phyloP scores from a whole-genome alignment of 2,113 vertebrate genomes.

The Pipra filicauda region DNA sequence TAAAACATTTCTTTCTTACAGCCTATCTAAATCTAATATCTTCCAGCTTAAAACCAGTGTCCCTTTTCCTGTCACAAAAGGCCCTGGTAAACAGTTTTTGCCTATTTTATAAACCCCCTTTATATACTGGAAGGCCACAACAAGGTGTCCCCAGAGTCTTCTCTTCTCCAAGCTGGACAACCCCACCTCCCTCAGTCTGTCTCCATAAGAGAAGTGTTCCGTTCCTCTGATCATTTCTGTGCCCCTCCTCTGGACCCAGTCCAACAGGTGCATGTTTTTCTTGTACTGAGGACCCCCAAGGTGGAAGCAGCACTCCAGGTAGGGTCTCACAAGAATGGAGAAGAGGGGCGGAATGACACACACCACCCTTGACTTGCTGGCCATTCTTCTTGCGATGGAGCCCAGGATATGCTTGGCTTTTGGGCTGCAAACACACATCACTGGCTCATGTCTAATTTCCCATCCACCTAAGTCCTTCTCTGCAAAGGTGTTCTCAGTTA shows the following conservation, averaged over 20 bases:
- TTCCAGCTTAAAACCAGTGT: background rate
- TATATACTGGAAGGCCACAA: background rate
- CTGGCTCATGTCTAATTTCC: background rate
- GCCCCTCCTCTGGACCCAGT: background rate
- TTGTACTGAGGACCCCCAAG: background rate
- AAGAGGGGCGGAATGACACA: background rate
- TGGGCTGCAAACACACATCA: background rate
- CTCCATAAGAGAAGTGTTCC: background rate
- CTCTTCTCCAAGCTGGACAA: background rate
- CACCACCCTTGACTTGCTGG: background rate
- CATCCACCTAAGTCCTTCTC: background rate
- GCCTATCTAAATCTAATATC: background rate
- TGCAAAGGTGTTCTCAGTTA: background rate
- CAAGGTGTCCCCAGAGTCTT: background rate
- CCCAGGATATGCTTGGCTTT: background rate
- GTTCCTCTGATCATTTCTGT: background rate
- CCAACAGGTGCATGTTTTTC: background rate
- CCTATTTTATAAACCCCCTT: background rate
- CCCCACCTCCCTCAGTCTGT: background rate
- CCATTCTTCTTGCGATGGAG: background rate
- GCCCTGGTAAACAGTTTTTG: background rate
- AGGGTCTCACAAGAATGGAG: background rate
- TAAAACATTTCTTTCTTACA: background rate
- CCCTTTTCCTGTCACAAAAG: background rate
- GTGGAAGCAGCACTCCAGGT: background rate